Evolutionary conservation across 1,140 invertebrate species (phyloP).

Genomic region (Triops cancriformis): DNA sequence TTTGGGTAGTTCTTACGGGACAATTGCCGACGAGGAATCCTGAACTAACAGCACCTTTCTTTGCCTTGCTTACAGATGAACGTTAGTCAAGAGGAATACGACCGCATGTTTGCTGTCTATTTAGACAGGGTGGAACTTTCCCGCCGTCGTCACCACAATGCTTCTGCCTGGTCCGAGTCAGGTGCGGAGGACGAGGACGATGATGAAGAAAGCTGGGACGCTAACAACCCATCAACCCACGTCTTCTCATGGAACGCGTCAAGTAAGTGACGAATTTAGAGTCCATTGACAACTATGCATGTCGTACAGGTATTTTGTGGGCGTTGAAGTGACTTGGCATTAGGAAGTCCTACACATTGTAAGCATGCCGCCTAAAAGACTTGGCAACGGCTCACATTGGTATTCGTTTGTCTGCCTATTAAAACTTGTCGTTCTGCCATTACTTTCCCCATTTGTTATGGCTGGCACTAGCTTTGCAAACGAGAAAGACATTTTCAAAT

Average conservation of each 20-base stretch:
- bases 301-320: background rate
- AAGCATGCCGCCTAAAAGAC: background rate
- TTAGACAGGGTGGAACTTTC: conserved; percentile 38
- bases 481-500: too few species aligned
- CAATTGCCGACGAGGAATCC: background rate
- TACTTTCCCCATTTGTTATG: background rate
- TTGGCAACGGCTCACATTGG: background rate
- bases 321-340: background rate
- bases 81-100: conserved; percentile 44
- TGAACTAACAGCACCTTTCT: background rate
- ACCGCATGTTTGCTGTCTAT: conserved; percentile 44
- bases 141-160: conserved; percentile 30
- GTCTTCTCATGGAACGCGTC: background rate
- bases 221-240: background rate
- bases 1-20: background rate
- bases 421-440: background rate
- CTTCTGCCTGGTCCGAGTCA: background rate
- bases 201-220: background rate
- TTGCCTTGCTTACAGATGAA: conserved; percentile 38
- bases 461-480: background rate
- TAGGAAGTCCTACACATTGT: background rate
- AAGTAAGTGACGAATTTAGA: background rate
- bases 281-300: background rate
- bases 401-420: background rate
- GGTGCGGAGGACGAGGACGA: conserved; percentile 20